Evolutionary conservation across 2,888 invertebrate species (phyloP).

Genomic region (Hypolimnas misippus): DNA sequence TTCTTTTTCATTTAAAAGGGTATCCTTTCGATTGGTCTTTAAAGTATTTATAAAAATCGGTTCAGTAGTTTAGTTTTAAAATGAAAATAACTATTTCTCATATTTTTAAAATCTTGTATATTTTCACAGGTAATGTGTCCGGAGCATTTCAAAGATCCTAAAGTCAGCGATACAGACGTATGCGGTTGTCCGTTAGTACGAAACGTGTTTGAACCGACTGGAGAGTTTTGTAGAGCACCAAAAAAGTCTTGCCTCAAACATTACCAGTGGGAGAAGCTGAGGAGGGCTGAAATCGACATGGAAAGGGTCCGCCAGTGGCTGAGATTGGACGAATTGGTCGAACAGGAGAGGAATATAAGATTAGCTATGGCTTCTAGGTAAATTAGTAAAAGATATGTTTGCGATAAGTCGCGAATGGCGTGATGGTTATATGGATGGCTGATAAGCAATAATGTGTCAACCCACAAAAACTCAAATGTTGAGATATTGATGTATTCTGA

Average conservation of each 20-base stretch:
- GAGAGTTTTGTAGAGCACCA: conserved; percentile 93
- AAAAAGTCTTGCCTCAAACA: conserved; percentile 96
- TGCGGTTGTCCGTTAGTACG: conserved; percentile 96
- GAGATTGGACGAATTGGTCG: conserved; percentile 95
- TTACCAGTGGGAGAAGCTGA: conserved; percentile 97
- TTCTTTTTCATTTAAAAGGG: too few relatives aligned
- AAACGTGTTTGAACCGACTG: conserved; percentile 92
- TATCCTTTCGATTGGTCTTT: neutral
- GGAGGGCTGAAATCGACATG: conserved; percentile 97
- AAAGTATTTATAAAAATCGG: too few relatives aligned
- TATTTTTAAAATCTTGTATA: too few relatives aligned
- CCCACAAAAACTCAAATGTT: too few relatives aligned
- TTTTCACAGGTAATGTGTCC: conserved; percentile 91
- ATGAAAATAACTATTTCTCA: too few relatives aligned
- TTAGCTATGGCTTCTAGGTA: conserved; percentile 85
- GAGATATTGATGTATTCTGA: too few relatives aligned
- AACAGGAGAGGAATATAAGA: conserved; percentile 95
- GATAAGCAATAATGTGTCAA: too few relatives aligned
- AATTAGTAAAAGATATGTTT: neutral
- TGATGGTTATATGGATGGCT: neutral
- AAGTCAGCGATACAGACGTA: conserved; percentile 93
- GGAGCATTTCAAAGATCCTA: conserved; percentile 97
- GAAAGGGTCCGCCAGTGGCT: conserved; percentile 96
- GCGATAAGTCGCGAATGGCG: neutral
- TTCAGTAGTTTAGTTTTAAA: too few relatives aligned